Percentiles rank a stretch among this genome's conserved stretches.
These are phyloP conservation scores for Meiosimyza platycephala DNA, from an alignment of 2,888 invertebrate genomes.

Conservation along the genomic window DNA sequence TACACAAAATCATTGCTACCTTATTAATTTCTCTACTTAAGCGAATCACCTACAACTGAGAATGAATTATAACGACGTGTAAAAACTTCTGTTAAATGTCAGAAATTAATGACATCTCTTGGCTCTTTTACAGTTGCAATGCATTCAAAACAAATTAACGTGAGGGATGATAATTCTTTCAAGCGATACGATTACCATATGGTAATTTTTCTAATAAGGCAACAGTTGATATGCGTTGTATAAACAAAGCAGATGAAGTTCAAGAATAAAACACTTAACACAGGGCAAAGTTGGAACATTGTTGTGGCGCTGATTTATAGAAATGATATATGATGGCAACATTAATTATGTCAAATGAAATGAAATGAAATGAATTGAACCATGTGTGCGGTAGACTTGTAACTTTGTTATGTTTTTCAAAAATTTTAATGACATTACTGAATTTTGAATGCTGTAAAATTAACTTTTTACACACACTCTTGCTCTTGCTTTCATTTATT, in stretches of 20 bases:
- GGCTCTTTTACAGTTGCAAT: neutral
- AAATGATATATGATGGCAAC: slow-evolving; percentile 19
- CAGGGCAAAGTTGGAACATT: neutral
- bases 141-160: neutral
- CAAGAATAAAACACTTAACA: slow-evolving; percentile 6
- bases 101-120: neutral
- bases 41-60: too few species aligned
- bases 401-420: too few species aligned
- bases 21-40: too few species aligned
- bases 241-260: slow-evolving; percentile 24
- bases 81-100: slow-evolving; percentile 3
- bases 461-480: too few species aligned
- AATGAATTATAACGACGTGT: neutral
- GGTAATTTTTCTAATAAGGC: neutral
- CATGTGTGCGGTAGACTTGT: neutral
- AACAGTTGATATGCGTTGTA: neutral
- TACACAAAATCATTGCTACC: too few species aligned
- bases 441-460: too few species aligned
- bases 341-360: slow-evolving; percentile 1
- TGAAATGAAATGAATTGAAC: neutral
- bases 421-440: too few species aligned
- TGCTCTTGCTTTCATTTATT: too few species aligned
- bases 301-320: slow-evolving; percentile 2
- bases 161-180: slow-evolving; percentile 16
- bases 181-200: slow-evolving; percentile 2